Evolutionary conservation across 2,113 vertebrate species (phyloP).

Genomic region (Lepus europaeus): DNA sequence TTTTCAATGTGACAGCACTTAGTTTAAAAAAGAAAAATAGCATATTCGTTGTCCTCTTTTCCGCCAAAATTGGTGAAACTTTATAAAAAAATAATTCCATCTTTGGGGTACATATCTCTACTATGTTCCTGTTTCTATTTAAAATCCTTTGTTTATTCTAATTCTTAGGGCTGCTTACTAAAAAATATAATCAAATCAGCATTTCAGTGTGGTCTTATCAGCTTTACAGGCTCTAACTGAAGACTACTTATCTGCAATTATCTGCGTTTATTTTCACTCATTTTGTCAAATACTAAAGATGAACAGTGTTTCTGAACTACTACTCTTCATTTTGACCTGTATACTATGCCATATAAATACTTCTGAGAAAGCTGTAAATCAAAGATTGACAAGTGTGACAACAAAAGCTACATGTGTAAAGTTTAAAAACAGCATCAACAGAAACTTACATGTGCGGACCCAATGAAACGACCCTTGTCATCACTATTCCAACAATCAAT

Average conservation of each 20-base stretch:
- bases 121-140: not conserved
- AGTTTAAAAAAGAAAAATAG: not conserved
- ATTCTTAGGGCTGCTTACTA: not conserved
- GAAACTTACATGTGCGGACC: conserved; percentile 91
- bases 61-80: not conserved
- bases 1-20: conserved; percentile 22
- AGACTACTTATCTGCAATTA: not conserved
- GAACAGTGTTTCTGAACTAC: not conserved
- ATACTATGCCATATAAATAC: not conserved
- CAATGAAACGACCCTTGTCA: conserved; percentile 91
- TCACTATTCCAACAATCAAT: conserved; percentile 91
- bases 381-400: conserved; percentile 40
- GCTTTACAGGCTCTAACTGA: not conserved
- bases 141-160: not conserved
- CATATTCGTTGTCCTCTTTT: conserved; percentile 11
- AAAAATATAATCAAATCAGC: not conserved
- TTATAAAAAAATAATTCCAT: not conserved
- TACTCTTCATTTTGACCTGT: conserved; percentile 34
- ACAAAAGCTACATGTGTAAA: conserved; percentile 90
- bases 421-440: too few species aligned
- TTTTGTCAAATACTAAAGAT: conserved; percentile 31
- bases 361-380: not conserved
- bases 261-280: not conserved
- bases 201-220: not conserved
- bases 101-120: not conserved